Conservation (phyloP, 1,140 invertebrate species). For the Eurytemora carolleeae region DNA sequence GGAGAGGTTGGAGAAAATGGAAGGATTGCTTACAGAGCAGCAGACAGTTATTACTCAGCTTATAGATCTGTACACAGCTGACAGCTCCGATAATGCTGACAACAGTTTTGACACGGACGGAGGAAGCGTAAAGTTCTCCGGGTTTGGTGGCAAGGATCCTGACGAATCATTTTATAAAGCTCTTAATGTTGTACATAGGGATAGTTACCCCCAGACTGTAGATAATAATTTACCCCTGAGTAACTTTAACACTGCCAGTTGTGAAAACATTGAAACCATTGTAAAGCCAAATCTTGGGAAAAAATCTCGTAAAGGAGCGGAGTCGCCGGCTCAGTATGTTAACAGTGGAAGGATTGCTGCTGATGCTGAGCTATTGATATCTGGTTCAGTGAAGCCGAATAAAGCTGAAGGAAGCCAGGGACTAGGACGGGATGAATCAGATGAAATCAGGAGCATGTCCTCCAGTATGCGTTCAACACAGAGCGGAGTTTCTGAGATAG, state of each 20-base stretch:
- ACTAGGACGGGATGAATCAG: background rate
- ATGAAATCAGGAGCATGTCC: background rate
- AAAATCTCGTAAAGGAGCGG: background rate
- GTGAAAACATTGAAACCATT: background rate
- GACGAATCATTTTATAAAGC: conserved; percentile 72
- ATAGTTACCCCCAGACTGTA: conserved; percentile 30
- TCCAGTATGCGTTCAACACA: conserved; percentile 3
- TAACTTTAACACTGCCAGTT: background rate
- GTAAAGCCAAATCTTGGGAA: background rate
- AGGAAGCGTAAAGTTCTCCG: conserved; percentile 4
- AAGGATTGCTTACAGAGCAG: conserved; percentile 65
- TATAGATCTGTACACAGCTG: conserved; percentile 45
- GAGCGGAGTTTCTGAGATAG: background rate
- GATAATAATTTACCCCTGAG: background rate
- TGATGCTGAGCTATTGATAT: background rate
- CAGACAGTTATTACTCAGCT: conserved; percentile 73
- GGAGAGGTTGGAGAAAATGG: conserved; percentile 73
- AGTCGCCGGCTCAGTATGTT: background rate
- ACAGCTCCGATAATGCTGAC: conserved; percentile 9
- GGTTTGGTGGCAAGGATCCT: conserved; percentile 29
- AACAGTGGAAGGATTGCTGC: too few relatives aligned
- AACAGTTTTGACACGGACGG: background rate
- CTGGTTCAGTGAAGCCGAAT: background rate
- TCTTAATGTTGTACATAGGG: conserved; percentile 62
- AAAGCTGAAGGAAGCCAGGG: conserved; percentile 5